phyloP scores from a whole-genome alignment of 2,888 invertebrate species.

The Drosophila mimica region DNA sequence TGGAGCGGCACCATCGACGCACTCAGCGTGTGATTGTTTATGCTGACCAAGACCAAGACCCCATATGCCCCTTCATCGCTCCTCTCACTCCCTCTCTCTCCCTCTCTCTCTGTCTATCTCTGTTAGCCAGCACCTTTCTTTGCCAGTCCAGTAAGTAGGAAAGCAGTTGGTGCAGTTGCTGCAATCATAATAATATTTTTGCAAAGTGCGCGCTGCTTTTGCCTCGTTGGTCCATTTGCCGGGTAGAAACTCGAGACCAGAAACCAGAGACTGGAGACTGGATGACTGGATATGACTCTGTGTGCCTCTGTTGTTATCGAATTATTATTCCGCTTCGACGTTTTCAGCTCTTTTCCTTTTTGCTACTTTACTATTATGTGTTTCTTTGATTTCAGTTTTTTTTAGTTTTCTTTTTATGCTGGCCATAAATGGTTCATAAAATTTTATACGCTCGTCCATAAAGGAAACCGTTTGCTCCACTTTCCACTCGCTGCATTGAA shows the following conservation, averaged over 20 bases:
- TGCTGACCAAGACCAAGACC: constrained; percentile 43
- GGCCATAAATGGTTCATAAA: constrained; percentile 72
- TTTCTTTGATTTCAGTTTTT: constrained; percentile 61
- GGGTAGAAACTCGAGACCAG: background rate
- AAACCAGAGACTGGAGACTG: constrained; percentile 22
- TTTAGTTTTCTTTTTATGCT: constrained; percentile 32
- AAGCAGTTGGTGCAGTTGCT: constrained; percentile 45
- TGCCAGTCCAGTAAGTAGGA: constrained; percentile 11
- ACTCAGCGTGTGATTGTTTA: constrained; percentile 71
- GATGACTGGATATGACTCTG: constrained; percentile 30
- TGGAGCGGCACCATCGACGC: constrained; percentile 57
- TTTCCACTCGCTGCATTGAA: constrained; percentile 59
- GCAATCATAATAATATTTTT: constrained; percentile 71
- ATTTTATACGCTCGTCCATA: constrained; percentile 70
- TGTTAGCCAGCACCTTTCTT: background rate
- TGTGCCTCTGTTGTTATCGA: constrained; percentile 60
- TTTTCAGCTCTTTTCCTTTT: constrained; percentile 63
- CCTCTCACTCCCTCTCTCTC: background rate
- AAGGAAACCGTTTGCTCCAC: constrained; percentile 70
- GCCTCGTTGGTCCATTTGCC: constrained; percentile 26
- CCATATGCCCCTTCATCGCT: background rate
- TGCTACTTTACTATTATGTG: constrained; percentile 69
- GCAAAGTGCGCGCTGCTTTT: constrained; percentile 41
- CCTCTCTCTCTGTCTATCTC: background rate
- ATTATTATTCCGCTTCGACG: constrained; percentile 69